phyloP scores from a whole-genome alignment of 2,797 vertebrate genomes.

The Stomatorhinus walkeri region DNA sequence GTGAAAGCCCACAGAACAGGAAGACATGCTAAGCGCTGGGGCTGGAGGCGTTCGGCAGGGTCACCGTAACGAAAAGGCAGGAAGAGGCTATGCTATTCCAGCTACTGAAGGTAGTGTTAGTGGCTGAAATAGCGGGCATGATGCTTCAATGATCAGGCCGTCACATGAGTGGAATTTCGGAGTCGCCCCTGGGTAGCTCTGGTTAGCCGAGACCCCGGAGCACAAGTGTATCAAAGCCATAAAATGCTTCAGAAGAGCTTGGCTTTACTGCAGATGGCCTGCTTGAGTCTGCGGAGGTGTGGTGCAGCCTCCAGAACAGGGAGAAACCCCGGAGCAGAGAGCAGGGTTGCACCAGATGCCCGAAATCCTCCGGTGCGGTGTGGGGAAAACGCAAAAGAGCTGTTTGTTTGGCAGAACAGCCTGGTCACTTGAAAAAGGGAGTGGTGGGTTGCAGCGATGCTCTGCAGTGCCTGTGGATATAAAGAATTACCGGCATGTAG shows the following conservation, averaged over 20 bases:
- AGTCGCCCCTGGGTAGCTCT: neutral
- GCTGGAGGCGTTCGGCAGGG: neutral
- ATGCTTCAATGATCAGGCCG: neutral
- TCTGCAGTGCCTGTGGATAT: neutral
- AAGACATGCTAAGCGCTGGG: neutral
- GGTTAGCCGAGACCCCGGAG: neutral
- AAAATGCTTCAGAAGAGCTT: neutral
- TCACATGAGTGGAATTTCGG: neutral
- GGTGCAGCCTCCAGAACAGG: neutral
- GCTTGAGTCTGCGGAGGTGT: neutral
- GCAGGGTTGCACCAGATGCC: neutral
- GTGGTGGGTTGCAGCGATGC: neutral
- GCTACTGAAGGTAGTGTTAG: neutral
- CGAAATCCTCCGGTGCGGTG: neutral
- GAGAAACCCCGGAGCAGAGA: neutral
- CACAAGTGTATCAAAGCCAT: neutral
- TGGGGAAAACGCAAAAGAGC: neutral
- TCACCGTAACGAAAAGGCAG: neutral
- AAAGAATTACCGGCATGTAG: neutral
- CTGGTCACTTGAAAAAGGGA: neutral
- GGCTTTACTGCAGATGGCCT: neutral
- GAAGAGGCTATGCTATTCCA: neutral
- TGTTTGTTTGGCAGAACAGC: neutral
- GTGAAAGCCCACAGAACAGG: neutral
- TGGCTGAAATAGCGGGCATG: neutral